Percentiles rank a stretch among this genome's conserved stretches.
phyloP scores from a whole-genome alignment of 2,888 invertebrate species.

The Lagria hirta region DNA sequence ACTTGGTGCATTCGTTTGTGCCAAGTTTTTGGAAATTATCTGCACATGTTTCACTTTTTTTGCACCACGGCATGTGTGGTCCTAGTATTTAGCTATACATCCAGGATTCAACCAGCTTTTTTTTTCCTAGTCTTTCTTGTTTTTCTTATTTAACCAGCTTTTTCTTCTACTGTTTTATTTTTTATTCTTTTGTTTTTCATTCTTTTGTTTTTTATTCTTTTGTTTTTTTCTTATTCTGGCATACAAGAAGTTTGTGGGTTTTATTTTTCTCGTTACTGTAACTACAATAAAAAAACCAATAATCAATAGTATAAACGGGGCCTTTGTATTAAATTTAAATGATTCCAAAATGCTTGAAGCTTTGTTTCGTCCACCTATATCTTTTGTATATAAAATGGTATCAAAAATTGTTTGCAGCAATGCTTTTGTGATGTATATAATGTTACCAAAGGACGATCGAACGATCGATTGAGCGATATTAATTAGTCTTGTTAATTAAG shows the following conservation, averaged over 20 bases:
- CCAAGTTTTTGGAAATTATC: conserved; percentile 15
- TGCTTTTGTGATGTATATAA: conserved; percentile 49
- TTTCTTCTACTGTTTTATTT: too few relatives aligned
- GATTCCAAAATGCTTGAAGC: conserved; percentile 26
- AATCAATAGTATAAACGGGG: conserved; percentile 14
- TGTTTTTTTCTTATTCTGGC: too few relatives aligned
- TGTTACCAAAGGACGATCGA: conserved; percentile 47
- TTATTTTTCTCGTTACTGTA: too few relatives aligned
- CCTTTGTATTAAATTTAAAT: conserved; percentile 14
- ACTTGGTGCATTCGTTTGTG: too few relatives aligned
- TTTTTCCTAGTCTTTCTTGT: conserved; percentile 24
- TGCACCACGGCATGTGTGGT: conserved; percentile 50
- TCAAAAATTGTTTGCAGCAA: too few relatives aligned
- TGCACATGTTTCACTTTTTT: conserved; percentile 21
- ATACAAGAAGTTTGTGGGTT: too few relatives aligned
- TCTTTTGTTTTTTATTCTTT: too few relatives aligned
- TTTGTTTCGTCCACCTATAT: conserved; percentile 35
- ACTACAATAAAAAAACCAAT: too few relatives aligned
- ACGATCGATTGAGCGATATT: conserved; percentile 29
- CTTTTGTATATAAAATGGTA: conserved; percentile 49
- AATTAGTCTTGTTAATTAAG: conserved; percentile 20
- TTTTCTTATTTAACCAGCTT: too few relatives aligned
- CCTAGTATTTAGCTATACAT: conserved; percentile 53
- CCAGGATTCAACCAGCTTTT: conserved; percentile 48
- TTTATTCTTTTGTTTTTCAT: too few relatives aligned